Percentiles rank a stretch among this genome's conserved stretches.
phyloP scores from a whole-genome alignment of 1,140 invertebrate species.

The Penaeus chinensis region DNA sequence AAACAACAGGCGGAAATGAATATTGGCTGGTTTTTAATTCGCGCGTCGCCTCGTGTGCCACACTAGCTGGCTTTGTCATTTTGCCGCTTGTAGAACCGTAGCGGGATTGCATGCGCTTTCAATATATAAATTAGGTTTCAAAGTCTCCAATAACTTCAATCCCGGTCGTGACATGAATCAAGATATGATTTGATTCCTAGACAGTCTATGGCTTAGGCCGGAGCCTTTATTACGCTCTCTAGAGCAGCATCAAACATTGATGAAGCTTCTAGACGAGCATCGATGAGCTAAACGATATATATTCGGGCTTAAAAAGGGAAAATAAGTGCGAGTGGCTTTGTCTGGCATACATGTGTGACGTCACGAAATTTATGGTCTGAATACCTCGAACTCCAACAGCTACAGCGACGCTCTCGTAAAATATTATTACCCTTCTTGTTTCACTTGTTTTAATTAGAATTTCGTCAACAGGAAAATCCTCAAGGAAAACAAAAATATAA shows the following conservation, averaged over 20 bases:
- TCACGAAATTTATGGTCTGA: constrained; percentile 60
- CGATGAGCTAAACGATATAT: no score
- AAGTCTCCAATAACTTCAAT: no score
- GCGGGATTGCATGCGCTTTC: neutral
- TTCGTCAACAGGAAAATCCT: neutral
- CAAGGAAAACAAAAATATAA: neutral
- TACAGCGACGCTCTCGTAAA: constrained; percentile 10
- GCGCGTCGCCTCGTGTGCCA: constrained; percentile 56
- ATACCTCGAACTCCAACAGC: constrained; percentile 14
- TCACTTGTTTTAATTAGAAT: neutral
- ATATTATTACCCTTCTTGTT: constrained; percentile 37
- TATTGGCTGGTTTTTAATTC: constrained; percentile 58
- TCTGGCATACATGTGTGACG: constrained; percentile 54
- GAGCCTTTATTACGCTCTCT: no score
- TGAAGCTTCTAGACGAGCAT: no score
- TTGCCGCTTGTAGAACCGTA: constrained; percentile 17
- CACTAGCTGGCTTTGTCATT: constrained; percentile 38
- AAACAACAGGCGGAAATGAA: constrained; percentile 59
- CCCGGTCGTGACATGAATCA: no score
- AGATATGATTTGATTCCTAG: no score
- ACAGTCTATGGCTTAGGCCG: no score
- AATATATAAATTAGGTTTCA: neutral
- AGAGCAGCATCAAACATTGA: no score
- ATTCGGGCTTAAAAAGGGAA: neutral
- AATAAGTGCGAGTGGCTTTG: constrained; percentile 46